Base-by-base conservation (phyloP, 2,113 vertebrate genomes). In the Alouatta palliata region DNA sequence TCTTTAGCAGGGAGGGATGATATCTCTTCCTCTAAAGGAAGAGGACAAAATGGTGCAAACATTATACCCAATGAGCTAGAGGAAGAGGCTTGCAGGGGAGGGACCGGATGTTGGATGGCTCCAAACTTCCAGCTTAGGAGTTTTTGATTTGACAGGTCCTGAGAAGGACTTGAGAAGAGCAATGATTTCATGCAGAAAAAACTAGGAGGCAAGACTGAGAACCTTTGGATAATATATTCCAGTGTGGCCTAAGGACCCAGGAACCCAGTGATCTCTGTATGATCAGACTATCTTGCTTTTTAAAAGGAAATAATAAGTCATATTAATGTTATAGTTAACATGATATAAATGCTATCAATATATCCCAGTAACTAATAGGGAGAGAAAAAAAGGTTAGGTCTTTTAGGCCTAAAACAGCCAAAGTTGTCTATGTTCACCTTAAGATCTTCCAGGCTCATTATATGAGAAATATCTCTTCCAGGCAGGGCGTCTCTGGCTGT, bases 401-500 rank as follows among this genome's bases (percentile, higher is more conserved):
- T 58, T 90, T 90, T 27, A 81, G 66, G 43, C 23, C 64, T 61
- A 61, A 86, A 90, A 68, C 27, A 70, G 23, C 73, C 86, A 96
- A 85, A n/a, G 49, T 77, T 77, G 75, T 87, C 73, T 58, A 54
- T 75, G 70, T 76, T 90, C 49, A 89, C 40, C 49, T 58, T 85
- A 77, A 64, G 58, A 23, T 89, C 83, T 92, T 85, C 21, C 27
- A 81, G 84, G 43, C 45, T 92, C 73, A 43, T 76, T 89, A 86
- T 32, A 82, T 2, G 82, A 93, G 88, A 58, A 94, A 27, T 75
- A 8, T 92, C 80, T 94, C 71, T 47, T 81, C 81, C 9, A 68
- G 35, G 83, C 84, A 86, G 79, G 92, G 56, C 25, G 92, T 64
- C 61, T 32, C 61, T 96, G 89, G 64, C 47, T 76, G 66, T 96